Base-by-base conservation (phyloP, 2,888 invertebrate genomes). In the Plebejus argus region DNA sequence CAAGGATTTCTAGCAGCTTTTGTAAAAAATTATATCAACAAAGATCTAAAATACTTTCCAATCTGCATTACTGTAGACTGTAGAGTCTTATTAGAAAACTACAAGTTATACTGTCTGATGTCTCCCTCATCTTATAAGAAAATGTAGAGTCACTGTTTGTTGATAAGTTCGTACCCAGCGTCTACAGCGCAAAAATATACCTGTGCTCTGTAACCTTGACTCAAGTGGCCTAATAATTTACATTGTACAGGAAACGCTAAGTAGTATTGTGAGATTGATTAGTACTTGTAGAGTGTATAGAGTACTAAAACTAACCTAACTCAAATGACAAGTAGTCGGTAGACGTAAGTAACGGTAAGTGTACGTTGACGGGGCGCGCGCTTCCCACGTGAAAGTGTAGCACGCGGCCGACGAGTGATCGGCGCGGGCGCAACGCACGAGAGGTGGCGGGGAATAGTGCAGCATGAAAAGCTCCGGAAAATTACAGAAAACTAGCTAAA, bases 361-460 rank as follows among this genome's bases (percentile, higher is more conserved):
- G 20, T 72, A 23, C 72, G 72, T n/a, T 23, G 23, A 18, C 12
- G 45, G 70, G 10, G 72, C 20, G 49, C 56, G 72, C 58, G 53
- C 61, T 58, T 78, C 78, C 77, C 70, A 79, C 80, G 81, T 78
- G 81, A 81, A 81, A 81, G 80, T 82, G 79, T 76, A 79, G 76
- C 78, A 83, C 82, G 83, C 83, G 79, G 79, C 77, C 78, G 70
- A 78, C 70, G 83, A 80, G 82, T 83, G 83, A 83, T 80, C 79
- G 77, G 78, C 23, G 75, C 28, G 33, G 81, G 79, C 20, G 49
- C 49, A 49, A 53, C 3, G 49, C 18, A 49, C 49, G 18, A 49
- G 53, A 33, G 49, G 3, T 7, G 53, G 74, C 74, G 74, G 74
- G 28, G 6, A 23, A 18, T 10, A 45, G 45, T 12, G 45, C 45